These are phyloP conservation scores for Cirrhinus mrigala DNA, from an alignment of 2,797 vertebrate species.

Conservation along the genomic window DNA sequence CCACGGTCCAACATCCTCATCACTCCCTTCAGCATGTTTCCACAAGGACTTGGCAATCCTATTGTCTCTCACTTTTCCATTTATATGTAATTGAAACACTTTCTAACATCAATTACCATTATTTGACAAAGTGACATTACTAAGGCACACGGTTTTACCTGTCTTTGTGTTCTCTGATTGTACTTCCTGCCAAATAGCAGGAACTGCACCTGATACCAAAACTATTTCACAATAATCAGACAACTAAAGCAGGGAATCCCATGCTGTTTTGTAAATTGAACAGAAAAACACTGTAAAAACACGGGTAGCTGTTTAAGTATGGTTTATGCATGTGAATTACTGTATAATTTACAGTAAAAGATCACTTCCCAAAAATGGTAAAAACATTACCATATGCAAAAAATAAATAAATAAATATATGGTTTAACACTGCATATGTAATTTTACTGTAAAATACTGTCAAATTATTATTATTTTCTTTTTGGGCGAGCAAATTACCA, in stretches of 20 bases:
- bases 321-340: neutral
- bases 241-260: neutral
- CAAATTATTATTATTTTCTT: neutral
- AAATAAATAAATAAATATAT: neutral
- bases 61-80: neutral
- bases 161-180: neutral
- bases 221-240: neutral
- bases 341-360: neutral
- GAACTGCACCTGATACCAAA: neutral
- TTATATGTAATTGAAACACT: neutral
- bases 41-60: neutral
- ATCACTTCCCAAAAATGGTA: neutral
- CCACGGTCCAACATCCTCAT: conserved; percentile 50
- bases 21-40: conserved; percentile 29
- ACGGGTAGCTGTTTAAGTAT: neutral
- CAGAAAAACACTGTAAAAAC: neutral
- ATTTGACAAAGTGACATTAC: neutral
- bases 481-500: neutral
- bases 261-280: neutral
- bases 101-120: neutral
- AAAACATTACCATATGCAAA: neutral
- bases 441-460: neutral
- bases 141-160: neutral
- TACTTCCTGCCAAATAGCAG: neutral
- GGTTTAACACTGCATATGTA: neutral